Evolutionary conservation across 2,797 vertebrate genomes (phyloP), one percentile per base, ranked within the genome.

Genomic region (Xenopus petersii): DNA sequence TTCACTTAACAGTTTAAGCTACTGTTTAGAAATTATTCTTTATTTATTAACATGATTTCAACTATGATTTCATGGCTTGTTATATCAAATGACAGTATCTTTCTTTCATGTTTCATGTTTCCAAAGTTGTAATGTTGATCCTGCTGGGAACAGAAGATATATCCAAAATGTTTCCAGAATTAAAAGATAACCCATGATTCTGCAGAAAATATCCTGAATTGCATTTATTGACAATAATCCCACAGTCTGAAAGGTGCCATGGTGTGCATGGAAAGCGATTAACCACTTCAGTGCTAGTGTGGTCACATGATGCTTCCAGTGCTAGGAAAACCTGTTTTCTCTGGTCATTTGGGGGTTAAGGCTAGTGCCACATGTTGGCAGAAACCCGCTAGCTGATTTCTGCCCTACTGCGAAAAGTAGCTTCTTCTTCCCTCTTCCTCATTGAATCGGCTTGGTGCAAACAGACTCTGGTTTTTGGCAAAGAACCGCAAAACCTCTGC

Each of bases 21-120:
- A 92, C 90, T 92, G 91, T 92, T 91, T 89, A 85, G 87, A 92
- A 91, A 90, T 17, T 87, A 90, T 88, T 90, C 87, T 90, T 91
- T 92, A 92, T 93, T 93, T 93, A 92, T 93, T 93, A 92, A 81
- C 84, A 81, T 87, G 83, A 82, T 84, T 78, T 86, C 85, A 82
- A 81, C 79, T 81, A 55, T 77, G 82, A 80, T 77, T 81, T 1
- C 51, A 78, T 83, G 81, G 79, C 80, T 82, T 81, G 77, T 83
- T 86, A 84, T 84, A 84, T 84, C 83, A 87, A 87, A 86, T 85
- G 54, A 56, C 54, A 56, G 54, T 80, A 84, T 83, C 85, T 88
- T 89, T 87, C 33, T 88, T 85, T 90, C 83, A 85, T 59, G 79
- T 87, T 86, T 89, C 84, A 84, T 58, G 79, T 81, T 80, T 87